Percentiles rank a stretch among this genome's conserved stretches.
Evolutionary conservation across 2,888 invertebrate species (phyloP).

Genomic region (Patella ulyssiponensis): DNA sequence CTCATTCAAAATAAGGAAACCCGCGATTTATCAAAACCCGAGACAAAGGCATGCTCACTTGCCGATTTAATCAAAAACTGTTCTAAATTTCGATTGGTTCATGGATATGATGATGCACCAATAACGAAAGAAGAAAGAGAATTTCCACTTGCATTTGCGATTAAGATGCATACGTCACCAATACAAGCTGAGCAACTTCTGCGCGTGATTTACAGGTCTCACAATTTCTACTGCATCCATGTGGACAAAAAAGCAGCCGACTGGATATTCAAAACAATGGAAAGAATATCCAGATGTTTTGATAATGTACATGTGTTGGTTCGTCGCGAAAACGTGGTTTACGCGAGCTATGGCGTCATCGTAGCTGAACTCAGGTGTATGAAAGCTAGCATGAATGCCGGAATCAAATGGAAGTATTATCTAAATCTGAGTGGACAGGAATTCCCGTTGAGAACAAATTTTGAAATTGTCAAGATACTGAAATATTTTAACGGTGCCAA

Average conservation of each 20-base stretch:
- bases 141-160: conserved; percentile 61
- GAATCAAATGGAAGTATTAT: conserved; percentile 66
- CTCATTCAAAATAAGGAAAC: no score
- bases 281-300: conserved; percentile 48
- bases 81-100: conserved; percentile 27
- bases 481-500: conserved; percentile 67
- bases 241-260: conserved; percentile 59
- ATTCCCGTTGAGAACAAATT: conserved; percentile 67
- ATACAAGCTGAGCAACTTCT: conserved; percentile 61
- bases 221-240: conserved; percentile 69
- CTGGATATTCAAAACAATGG: conserved; percentile 42
- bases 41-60: conserved; percentile 28
- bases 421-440: conserved; percentile 69
- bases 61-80: conserved; percentile 34
- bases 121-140: conserved; percentile 43
- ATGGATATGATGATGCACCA: conserved; percentile 38
- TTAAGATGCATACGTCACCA: conserved; percentile 53
- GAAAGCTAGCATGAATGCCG: conserved; percentile 33
- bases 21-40: no score
- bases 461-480: conserved; percentile 65
- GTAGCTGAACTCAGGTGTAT: conserved; percentile 50
- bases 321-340: conserved; percentile 47
- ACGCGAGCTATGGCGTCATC: conserved; percentile 44
- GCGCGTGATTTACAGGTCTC: conserved; percentile 63
- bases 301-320: conserved; percentile 57